A percentile compares a stretch with the other conserved stretches of the same genome.
Conservation (phyloP, 30 jellyfish, hydroid and myxozoan species). For the Aurelia sp. region DNA sequence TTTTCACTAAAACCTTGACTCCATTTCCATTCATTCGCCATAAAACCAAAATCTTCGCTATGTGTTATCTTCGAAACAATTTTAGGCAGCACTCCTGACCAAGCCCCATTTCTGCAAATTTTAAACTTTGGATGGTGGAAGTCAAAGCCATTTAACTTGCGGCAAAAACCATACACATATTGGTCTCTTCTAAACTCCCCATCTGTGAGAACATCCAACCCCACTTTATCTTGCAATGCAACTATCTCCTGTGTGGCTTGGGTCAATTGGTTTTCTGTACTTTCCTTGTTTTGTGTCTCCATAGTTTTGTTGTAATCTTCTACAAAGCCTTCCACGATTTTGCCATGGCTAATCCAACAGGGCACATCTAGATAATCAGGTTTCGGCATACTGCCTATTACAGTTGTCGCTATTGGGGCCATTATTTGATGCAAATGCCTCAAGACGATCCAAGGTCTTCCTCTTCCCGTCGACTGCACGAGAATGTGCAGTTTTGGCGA, state of each 20-base stretch:
- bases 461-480: no score
- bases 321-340: conserved; percentile 11
- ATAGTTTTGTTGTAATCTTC: conserved; percentile 21
- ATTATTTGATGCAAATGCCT: no score
- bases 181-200: conserved; percentile 77
- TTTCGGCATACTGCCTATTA: conserved; percentile 80
- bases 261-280: conserved; percentile 18
- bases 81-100: conserved; percentile 56
- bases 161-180: conserved; percentile 58
- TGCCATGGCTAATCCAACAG: conserved; percentile 63
- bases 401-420: conserved; percentile 38
- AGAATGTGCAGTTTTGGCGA: no score
- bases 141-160: conserved; percentile 67
- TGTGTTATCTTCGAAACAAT: conserved; percentile 46
- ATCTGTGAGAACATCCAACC: conserved; percentile 54
- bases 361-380: conserved; percentile 74
- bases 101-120: conserved; percentile 49
- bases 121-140: conserved; percentile 19
- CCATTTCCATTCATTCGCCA: conserved; percentile 69
- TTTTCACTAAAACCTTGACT: conserved; percentile 43
- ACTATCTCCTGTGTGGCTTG: conserved; percentile 69
- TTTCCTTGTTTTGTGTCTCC: conserved; percentile 5
- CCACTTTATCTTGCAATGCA: conserved; percentile 51
- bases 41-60: conserved; percentile 17
- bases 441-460: no score